Conservation (phyloP, 1,140 invertebrate genomes). For the Planococcus citri region DNA sequence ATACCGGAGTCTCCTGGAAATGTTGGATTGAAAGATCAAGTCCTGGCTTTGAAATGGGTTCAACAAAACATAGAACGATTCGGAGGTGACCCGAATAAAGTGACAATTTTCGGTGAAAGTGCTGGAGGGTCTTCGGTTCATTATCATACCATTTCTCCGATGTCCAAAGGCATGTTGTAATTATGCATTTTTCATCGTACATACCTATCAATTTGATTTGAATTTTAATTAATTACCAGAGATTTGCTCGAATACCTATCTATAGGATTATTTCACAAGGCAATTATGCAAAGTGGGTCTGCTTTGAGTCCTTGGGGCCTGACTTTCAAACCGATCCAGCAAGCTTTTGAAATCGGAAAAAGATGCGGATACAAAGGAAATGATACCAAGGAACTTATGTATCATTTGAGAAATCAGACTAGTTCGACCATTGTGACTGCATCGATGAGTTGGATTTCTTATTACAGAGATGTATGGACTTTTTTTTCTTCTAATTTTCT, state of each 20-base stretch:
- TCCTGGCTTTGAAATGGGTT: constrained; percentile 56
- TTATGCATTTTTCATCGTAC: too few species aligned
- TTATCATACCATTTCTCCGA: constrained; percentile 49
- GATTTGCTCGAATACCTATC: too few species aligned
- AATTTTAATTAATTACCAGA: too few species aligned
- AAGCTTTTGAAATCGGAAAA: background rate
- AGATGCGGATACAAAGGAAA: background rate
- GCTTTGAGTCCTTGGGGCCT: constrained; percentile 3
- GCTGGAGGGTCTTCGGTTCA: constrained; percentile 51
- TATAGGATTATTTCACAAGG: constrained; percentile 25
- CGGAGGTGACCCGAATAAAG: constrained; percentile 55
- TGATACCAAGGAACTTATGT: background rate
- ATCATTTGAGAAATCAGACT: background rate
- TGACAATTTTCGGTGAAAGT: constrained; percentile 57
- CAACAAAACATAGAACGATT: constrained; percentile 55
- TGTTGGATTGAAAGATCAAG: constrained; percentile 62
- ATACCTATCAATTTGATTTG: too few species aligned
- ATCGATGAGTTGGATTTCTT: background rate
- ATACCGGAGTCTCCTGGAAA: constrained; percentile 52
- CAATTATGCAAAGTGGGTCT: constrained; percentile 23
- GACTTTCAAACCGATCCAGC: background rate
- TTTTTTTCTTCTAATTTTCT: too few species aligned
- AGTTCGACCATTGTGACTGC: background rate
- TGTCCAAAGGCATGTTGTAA: constrained; percentile 37
- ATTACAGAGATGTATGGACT: background rate